These are phyloP conservation scores for Resseliella maxima DNA, from an alignment of 2,888 invertebrate genomes.

Conservation along the genomic window DNA sequence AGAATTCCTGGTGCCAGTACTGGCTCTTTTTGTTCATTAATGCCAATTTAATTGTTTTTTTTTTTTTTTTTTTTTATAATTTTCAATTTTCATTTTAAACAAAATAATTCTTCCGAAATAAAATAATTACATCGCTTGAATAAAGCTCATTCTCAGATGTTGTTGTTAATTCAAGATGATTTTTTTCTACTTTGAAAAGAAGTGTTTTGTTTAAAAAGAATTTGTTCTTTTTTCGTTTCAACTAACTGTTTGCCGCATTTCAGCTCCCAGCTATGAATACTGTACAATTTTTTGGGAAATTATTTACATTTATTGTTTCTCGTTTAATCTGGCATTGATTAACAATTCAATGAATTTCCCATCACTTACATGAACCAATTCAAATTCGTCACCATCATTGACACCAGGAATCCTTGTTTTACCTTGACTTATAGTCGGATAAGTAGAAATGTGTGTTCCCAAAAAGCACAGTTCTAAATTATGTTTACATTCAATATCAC, in stretches of 20 bases:
- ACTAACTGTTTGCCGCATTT: no score
- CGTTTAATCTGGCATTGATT: neutral
- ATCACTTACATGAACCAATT: conserved; percentile 85
- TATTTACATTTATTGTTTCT: conserved; percentile 5
- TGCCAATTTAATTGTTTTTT: conserved; percentile 1
- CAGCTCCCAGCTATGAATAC: conserved; percentile 56
- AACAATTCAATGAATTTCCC: neutral
- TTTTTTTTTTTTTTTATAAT: neutral
- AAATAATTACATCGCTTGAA: no score
- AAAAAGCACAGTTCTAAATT: conserved; percentile 82
- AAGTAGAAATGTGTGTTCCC: conserved; percentile 86
- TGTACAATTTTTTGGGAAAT: conserved; percentile 10
- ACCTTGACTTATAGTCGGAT: conserved; percentile 93
- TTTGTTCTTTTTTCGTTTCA: no score
- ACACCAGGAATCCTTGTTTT: conserved; percentile 94
- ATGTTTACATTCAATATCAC: conserved; percentile 57
- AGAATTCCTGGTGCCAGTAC: conserved; percentile 58
- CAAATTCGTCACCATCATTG: conserved; percentile 92
- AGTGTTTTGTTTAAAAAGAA: no score
- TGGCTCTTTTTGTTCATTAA: neutral
- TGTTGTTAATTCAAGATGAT: no score
- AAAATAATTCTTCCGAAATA: no score
- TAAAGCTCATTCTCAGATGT: no score
- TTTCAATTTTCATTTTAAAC: no score
- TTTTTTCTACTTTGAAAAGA: no score